Percentiles rank a stretch among this genome's conserved stretches.
Conservation (phyloP, 1,140 invertebrate species). For the Drosophila trapezifrons region DNA sequence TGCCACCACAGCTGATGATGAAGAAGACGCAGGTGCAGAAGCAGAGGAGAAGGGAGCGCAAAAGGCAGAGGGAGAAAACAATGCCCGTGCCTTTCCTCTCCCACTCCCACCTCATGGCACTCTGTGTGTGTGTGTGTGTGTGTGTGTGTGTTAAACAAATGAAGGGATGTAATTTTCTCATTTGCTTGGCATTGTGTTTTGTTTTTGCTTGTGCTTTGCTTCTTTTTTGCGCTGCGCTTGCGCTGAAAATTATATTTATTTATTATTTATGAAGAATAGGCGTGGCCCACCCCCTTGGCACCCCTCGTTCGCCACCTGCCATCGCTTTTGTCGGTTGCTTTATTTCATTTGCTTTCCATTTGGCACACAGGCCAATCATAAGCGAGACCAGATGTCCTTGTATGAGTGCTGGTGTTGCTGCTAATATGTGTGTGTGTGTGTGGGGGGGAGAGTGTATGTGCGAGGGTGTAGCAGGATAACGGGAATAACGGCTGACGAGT, state of each 20-base stretch:
- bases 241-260: conserved; percentile 81
- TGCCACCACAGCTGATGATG: conserved; percentile 76
- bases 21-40: conserved; percentile 30
- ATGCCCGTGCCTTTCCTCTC: conserved; percentile 30
- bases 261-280: conserved; percentile 80
- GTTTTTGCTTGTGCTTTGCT: conserved; percentile 47
- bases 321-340: conserved; percentile 56
- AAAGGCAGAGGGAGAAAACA: conserved; percentile 39
- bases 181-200: conserved; percentile 80
- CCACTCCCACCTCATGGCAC: not conserved
- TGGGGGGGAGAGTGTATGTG: conserved; percentile 15
- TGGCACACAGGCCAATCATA: conserved; percentile 82
- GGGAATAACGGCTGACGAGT: conserved; percentile 27
- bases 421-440: conserved; percentile 8
- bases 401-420: conserved; percentile 27
- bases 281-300: conserved; percentile 54
- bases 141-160: conserved; percentile 76
- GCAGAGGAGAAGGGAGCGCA: conserved; percentile 7
- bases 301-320: conserved; percentile 18
- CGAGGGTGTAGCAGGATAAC: too few relatives aligned
- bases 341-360: conserved; percentile 76
- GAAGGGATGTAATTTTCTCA: conserved; percentile 84
- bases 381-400: conserved; percentile 67
- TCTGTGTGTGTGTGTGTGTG: conserved; percentile 11
- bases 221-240: conserved; percentile 73